Base-by-base conservation (phyloP, 2,888 invertebrate species). In the Anoncus sp. region DNA sequence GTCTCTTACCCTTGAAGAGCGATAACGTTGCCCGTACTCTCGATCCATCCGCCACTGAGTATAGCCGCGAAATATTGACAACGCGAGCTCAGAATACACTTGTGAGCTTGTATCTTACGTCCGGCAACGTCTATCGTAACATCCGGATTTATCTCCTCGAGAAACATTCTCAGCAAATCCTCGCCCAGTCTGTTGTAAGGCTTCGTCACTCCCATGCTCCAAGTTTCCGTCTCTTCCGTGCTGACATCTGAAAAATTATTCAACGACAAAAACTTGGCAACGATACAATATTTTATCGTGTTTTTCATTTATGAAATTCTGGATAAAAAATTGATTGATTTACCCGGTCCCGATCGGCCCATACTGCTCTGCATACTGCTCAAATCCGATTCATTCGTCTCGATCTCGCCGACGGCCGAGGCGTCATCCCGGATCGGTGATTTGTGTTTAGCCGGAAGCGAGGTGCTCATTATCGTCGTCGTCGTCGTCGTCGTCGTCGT, bases 61-160 rank as follows among this genome's bases (percentile, higher is more conserved):
- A 98, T 95, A 18, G 97, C 97, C 9, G 97, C 97, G 91, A 98
- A 98, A 91, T 98, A 98, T 89, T 97, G 97, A 89, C 98, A 98
- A 69, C 98, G 93, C 14, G 98, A 97, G 65, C 97, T 96, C 78
- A 98, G 92, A 86, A 98, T 97, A 90, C 98, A 98, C 91, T 97
- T 97, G 89, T 98, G 98, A 1, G 98, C 98, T 88, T 95, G 95
- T 62, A 98, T 95, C 63, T 96, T 94, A 62, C 96, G 94, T 0
- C 97, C 97, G 49, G 95, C 95, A 12, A 97, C 97, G 89, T 97
- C 96, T 10, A 97, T 95, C 5, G 95, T 94, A 53, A 97, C 97
- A 89, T 98, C 98, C 0, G 98, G 96, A 81, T 97, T 97, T 70
- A 97, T 96, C 92, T 97, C 97, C 87, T 97, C 97, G 78, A 97